Percentiles rank a stretch among this genome's conserved stretches.
Conservation (phyloP, 2,888 invertebrate genomes). For the Athripsodes cinereus region DNA sequence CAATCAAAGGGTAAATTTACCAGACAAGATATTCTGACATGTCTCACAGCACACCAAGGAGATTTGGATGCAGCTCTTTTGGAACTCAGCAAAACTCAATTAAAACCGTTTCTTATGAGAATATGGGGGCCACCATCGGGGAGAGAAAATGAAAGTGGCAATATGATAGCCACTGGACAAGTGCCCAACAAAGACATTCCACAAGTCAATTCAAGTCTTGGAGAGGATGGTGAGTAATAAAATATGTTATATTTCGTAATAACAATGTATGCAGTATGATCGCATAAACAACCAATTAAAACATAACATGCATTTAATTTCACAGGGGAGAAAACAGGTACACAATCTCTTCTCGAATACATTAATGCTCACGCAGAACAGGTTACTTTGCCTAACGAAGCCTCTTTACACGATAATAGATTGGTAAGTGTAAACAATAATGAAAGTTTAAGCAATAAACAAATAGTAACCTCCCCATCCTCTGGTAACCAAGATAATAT, state of each 20-base stretch:
- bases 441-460: constrained; percentile 11
- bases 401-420: constrained; percentile 23
- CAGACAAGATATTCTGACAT: constrained; percentile 66
- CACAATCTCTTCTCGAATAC: constrained; percentile 20
- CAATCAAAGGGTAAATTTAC: constrained; percentile 61
- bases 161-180: constrained; percentile 28
- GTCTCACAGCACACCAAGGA: constrained; percentile 64
- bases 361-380: constrained; percentile 25
- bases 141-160: constrained; percentile 61
- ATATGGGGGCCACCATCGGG: constrained; percentile 72
- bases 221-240: constrained; percentile 24
- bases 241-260: background rate
- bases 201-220: constrained; percentile 3
- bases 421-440: constrained; percentile 25
- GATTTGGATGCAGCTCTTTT: constrained; percentile 64
- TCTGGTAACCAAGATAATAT: constrained; percentile 13
- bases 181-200: background rate
- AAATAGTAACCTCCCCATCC: constrained; percentile 19
- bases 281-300: too few relatives aligned
- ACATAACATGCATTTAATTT: constrained; percentile 6
- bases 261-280: background rate
- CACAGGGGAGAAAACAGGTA: constrained; percentile 24
- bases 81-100: constrained; percentile 67
- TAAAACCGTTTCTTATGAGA: constrained; percentile 73
- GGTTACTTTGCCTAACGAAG: constrained; percentile 25